Evolutionary conservation across 2,888 invertebrate species (phyloP).

Genomic region (Stegana nigrithorax): DNA sequence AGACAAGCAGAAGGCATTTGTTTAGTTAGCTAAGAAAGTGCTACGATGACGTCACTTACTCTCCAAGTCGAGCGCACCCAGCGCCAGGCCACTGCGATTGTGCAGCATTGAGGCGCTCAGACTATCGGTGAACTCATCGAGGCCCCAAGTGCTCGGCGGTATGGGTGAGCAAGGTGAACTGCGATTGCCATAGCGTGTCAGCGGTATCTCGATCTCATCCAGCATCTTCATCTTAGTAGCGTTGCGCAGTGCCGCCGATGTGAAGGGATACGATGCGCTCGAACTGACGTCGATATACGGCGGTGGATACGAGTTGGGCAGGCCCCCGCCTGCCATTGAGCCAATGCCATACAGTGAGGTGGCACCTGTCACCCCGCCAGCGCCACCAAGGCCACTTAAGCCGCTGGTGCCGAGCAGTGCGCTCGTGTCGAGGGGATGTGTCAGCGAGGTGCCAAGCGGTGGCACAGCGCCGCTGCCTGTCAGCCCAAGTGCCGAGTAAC

Average conservation of each 20-base stretch:
- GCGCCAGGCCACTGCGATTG: slow-evolving; percentile 72
- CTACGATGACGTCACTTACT: slow-evolving; percentile 52
- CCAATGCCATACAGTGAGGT: slow-evolving; percentile 60
- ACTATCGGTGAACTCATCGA: slow-evolving; percentile 75
- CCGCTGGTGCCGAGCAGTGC: slow-evolving; percentile 62
- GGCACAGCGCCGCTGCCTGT: slow-evolving; percentile 55
- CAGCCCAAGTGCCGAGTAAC: slow-evolving; percentile 67
- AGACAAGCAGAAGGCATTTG: background rate
- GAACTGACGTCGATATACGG: slow-evolving; percentile 64
- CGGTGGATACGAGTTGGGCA: slow-evolving; percentile 63
- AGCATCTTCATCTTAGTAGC: slow-evolving; percentile 77
- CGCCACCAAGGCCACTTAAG: slow-evolving; percentile 51
- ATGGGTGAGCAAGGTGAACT: slow-evolving; percentile 77
- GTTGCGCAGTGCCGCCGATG: slow-evolving; percentile 76
- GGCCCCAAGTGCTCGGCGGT: slow-evolving; percentile 73
- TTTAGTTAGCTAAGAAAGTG: too few species aligned
- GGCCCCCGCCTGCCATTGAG: slow-evolving; percentile 46
- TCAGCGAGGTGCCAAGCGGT: slow-evolving; percentile 62
- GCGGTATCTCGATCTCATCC: slow-evolving; percentile 78
- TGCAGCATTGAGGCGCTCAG: slow-evolving; percentile 73
- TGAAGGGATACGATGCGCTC: slow-evolving; percentile 71
- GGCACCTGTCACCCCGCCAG: slow-evolving; percentile 55
- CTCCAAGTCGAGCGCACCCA: slow-evolving; percentile 68
- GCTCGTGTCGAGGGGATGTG: slow-evolving; percentile 62
- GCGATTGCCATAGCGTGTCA: slow-evolving; percentile 73